These are phyloP conservation scores for Thymallus thymallus DNA, from an alignment of 2,113 vertebrate species.

Conservation along the genomic window DNA sequence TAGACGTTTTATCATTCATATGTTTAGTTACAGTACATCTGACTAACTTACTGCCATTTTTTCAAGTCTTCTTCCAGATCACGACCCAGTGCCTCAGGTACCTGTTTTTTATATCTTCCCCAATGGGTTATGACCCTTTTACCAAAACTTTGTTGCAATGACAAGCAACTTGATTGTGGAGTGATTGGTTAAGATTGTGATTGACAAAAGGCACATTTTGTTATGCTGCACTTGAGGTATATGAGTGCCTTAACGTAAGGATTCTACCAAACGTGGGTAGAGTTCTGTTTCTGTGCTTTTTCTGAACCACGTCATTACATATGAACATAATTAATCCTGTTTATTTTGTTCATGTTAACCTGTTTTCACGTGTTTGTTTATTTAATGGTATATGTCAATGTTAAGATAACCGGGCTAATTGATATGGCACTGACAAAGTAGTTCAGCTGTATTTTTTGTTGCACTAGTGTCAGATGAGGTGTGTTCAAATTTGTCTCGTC, in stretches of 20 bases:
- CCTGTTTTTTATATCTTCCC: background rate
- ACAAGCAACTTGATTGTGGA: background rate
- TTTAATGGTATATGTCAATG: too few relatives aligned
- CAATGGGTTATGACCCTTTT: background rate
- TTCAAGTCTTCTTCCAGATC: background rate
- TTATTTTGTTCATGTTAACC: too few relatives aligned
- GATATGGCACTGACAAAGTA: too few relatives aligned
- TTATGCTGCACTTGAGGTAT: background rate
- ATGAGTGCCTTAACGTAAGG: background rate
- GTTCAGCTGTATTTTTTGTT: too few relatives aligned
- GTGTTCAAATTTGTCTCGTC: too few relatives aligned
- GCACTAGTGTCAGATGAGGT: too few relatives aligned
- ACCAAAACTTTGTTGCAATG: background rate
- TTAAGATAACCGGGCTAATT: too few relatives aligned
- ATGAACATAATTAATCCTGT: too few relatives aligned
- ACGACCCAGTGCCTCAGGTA: background rate
- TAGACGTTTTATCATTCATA: too few relatives aligned
- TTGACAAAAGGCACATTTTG: background rate
- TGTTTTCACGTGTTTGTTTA: too few relatives aligned
- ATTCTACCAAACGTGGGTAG: background rate
- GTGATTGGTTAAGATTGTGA: background rate
- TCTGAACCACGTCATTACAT: conserved; percentile 1
- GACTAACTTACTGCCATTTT: background rate
- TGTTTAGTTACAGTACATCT: too few relatives aligned
- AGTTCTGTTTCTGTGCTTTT: background rate